Conservation (phyloP, 2,888 invertebrate species). For the Caenorhabditis wallacei region DNA sequence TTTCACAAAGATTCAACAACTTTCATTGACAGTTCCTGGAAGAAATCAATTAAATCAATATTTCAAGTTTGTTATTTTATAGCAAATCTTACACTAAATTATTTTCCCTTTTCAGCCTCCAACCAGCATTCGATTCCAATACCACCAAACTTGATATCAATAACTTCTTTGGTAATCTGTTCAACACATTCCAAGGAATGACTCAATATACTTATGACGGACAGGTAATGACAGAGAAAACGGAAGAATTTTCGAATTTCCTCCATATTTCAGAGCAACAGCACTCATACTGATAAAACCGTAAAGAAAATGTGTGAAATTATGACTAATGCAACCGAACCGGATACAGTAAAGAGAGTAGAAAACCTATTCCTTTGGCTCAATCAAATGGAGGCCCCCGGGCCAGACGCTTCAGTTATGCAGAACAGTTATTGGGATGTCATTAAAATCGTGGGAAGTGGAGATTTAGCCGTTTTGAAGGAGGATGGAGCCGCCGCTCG, state of each 20-base stretch:
- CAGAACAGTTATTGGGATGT: constrained; percentile 67
- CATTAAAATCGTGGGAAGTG: constrained; percentile 48
- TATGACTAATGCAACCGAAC: constrained; percentile 62
- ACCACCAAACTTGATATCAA: constrained; percentile 74
- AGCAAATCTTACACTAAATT: too few species aligned
- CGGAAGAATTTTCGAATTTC: background rate
- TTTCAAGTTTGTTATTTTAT: constrained; percentile 6
- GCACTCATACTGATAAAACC: constrained; percentile 68
- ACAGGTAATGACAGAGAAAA: constrained; percentile 61
- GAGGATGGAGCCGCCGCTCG: constrained; percentile 64
- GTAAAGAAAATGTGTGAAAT: constrained; percentile 70
- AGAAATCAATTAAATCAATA: constrained; percentile 64
- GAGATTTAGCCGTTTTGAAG: constrained; percentile 52
- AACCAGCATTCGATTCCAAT: constrained; percentile 70
- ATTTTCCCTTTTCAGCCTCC: constrained; percentile 63
- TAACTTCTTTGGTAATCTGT: constrained; percentile 77
- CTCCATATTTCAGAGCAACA: constrained; percentile 67
- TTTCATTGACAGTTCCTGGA: constrained; percentile 68
- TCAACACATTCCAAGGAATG: constrained; percentile 78
- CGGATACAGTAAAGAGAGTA: constrained; percentile 52
- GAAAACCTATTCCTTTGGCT: constrained; percentile 64
- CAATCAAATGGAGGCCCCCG: constrained; percentile 53
- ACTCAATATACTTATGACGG: constrained; percentile 81
- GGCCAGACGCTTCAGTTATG: constrained; percentile 42
- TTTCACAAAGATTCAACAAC: constrained; percentile 67